Conservation (phyloP, 2,888 invertebrate genomes). For the Glyphotaelius pellucidus region DNA sequence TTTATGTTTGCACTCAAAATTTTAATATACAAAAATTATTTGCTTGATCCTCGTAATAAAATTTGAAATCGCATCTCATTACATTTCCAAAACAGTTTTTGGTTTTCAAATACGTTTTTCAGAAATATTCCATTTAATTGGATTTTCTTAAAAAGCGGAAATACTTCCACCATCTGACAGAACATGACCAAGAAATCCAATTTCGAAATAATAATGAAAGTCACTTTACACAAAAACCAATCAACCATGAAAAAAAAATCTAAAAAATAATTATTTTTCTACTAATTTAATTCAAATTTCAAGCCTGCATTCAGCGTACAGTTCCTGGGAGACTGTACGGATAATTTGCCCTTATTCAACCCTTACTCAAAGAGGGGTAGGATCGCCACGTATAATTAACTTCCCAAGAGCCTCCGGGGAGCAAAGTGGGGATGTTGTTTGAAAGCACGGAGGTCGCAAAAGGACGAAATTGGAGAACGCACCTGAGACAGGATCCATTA, state of each 20-base stretch:
- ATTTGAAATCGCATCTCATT: too few species aligned
- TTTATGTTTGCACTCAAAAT: too few species aligned
- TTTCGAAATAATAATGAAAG: background rate
- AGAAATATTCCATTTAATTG: too few species aligned
- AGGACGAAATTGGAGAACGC: constrained; percentile 43
- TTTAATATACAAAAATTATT: too few species aligned
- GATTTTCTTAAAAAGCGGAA: too few species aligned
- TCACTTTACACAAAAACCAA: background rate
- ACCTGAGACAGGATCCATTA: constrained; percentile 40
- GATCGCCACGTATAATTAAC: constrained; percentile 45
- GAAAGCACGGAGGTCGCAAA: constrained; percentile 23
- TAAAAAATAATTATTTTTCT: background rate
- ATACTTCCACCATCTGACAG: too few species aligned
- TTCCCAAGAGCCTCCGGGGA: constrained; percentile 4
- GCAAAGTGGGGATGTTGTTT: constrained; percentile 25
- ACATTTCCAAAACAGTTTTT: too few species aligned
- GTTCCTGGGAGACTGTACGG: background rate
- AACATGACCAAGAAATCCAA: background rate
- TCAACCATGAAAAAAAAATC: background rate
- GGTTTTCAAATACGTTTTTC: too few species aligned
- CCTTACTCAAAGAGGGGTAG: background rate
- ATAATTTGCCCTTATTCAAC: background rate
- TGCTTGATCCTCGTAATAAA: too few species aligned
- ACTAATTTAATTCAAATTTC: background rate
- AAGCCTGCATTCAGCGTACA: background rate